Conservation (phyloP, 2,113 vertebrate genomes). For the Microtus ochrogaster region DNA sequence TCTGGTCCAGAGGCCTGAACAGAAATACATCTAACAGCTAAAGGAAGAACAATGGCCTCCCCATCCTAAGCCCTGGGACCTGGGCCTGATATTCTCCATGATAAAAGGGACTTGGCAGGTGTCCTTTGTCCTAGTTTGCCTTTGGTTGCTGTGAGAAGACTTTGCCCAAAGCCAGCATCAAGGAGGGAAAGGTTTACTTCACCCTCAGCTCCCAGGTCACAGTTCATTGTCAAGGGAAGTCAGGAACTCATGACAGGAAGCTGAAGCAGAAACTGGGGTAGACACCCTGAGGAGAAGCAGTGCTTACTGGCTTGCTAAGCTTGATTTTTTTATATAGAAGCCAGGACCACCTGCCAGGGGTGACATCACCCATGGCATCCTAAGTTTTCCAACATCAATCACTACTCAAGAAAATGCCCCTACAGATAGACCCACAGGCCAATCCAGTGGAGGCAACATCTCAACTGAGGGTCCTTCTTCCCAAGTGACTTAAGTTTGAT, state of each 20-base stretch:
- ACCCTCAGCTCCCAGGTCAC: background rate
- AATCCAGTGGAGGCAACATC: background rate
- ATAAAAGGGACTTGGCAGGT: background rate
- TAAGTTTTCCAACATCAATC: background rate
- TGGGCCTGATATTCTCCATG: background rate
- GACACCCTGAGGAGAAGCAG: background rate
- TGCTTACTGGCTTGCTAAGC: background rate
- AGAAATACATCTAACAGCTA: background rate
- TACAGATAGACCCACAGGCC: background rate
- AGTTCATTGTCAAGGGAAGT: background rate
- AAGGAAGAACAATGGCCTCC: background rate
- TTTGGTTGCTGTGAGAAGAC: background rate
- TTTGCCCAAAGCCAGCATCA: background rate
- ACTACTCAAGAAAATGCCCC: background rate
- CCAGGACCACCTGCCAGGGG: background rate
- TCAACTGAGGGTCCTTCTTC: background rate
- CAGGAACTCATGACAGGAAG: background rate
- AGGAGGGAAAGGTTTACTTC: background rate
- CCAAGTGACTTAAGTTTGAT: background rate
- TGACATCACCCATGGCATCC: background rate
- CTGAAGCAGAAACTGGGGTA: background rate
- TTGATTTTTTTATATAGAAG: background rate
- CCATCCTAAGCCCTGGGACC: background rate
- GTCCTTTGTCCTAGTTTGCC: background rate
- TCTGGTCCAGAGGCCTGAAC: background rate